Evolutionary conservation across 2,797 vertebrate genomes (phyloP), one percentile per base, ranked within the genome.

Genomic region (Artibeus jamaicensis): DNA sequence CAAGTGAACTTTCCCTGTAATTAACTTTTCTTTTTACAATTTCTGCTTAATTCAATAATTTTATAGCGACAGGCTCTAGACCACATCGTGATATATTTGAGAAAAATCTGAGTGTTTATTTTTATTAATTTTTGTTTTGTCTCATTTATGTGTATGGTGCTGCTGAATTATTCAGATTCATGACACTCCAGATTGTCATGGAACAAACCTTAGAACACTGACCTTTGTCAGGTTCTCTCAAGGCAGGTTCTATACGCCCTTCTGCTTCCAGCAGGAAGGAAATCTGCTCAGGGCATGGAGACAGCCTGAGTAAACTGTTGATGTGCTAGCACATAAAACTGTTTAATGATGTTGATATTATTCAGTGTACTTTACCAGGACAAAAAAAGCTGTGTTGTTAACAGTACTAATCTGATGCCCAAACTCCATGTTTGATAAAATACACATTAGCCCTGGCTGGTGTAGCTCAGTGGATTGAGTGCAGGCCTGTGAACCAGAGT

Each of bases 51-150:
- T 62, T 82, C 9, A 21, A 4, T 39, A 32, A 4, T 34, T 84
- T 3, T 34, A 3, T 86, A 46, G 0, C 9, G 42, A 3, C 9
- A 68, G 4, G 1, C 9, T 0, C 6, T 53, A 22, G 11, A n/a
- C 1, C 26, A 57, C 6, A 46, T 73, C 42, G 42, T 70, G 48
- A 15, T 44, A 10, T 37, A 48, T 70, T 77, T 82, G 37, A 92
- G 16, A 55, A 50, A 62, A 26, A 55, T 57, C 11, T 32, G 5
- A 50, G 0, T 19, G 1, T 68, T 76, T 73, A 68, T 68, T 62
- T 88, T 91, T 57, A 92, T 29, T 26, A 50, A n/a, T 74, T 59
- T 86, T 77, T 78, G 9, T 37, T 55, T 53, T 55, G 19, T 3
- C 9, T 37, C n/a, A 59, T 4, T 68, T 59, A n/a, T 37, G 4